Conservation (phyloP, 2,888 invertebrate species). For the Capitulum mitella region DNA sequence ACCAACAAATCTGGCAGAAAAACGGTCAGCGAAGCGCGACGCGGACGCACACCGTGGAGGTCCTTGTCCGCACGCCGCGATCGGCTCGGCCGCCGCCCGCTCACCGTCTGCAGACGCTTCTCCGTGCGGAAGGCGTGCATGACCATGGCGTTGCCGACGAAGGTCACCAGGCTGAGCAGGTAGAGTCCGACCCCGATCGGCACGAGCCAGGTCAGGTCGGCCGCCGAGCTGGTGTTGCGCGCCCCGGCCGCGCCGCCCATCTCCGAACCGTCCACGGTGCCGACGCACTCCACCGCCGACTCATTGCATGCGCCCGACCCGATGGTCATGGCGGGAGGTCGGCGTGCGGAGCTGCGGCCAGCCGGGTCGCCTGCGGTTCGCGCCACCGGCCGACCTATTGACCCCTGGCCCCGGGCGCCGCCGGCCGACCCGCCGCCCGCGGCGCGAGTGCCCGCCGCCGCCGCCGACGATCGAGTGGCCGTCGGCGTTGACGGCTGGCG, state of each 20-base stretch:
- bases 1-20: too few species aligned
- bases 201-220: slow-evolving; percentile 16
- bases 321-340: neutral
- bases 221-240: neutral
- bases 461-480: too few species aligned
- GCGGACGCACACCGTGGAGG: too few species aligned
- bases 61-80: too few species aligned
- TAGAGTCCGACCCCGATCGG: slow-evolving; percentile 43
- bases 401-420: too few species aligned
- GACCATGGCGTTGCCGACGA: slow-evolving; percentile 48
- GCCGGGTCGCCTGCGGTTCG: too few species aligned
- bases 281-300: neutral
- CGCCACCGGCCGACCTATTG: too few species aligned
- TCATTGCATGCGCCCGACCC: neutral
- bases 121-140: slow-evolving; percentile 49
- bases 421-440: too few species aligned
- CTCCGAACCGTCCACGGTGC: neutral
- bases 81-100: slow-evolving; percentile 37
- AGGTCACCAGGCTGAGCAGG: slow-evolving; percentile 45
- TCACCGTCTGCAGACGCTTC: slow-evolving; percentile 47
- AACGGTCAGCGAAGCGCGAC: too few species aligned
- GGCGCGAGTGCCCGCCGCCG: too few species aligned
- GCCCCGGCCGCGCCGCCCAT: neutral
- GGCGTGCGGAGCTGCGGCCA: too few species aligned
- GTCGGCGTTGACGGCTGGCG: too few species aligned